Evolutionary conservation across 35 echinoderm and acorn worm genomes (phyloP), one percentile per base, ranked within the genome.

Genomic region (Holothuria glaberrima): DNA sequence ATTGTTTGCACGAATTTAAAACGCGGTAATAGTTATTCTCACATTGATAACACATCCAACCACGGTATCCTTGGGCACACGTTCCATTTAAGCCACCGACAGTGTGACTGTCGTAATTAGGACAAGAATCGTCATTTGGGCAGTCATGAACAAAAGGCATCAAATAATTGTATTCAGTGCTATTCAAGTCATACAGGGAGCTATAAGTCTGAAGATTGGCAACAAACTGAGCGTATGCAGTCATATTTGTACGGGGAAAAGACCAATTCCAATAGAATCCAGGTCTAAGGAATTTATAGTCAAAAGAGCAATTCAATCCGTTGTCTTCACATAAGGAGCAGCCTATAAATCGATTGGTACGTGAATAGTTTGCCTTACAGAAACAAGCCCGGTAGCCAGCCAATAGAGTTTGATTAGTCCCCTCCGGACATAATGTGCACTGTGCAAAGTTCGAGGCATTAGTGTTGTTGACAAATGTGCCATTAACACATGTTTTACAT

Each of bases 1-100:
- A 91, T 34, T 68, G 54, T 1, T 68, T 25, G 31, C 89, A 91
- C 5, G 27, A 35, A 17, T 83, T 79, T 48, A 91, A 69, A 32
- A 60, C 64, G 22, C 75, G 68, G 30, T 91, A 91, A 41, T 54
- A 83, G 7, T n/a, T 34, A 4, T 46, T 56, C 2, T 19, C 10
- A 82, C 89, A 91, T 34, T 62, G 34, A 30, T 75, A 70, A 48
- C 89, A 91, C 58, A 91, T 7, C 89, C 89, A 91, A 6, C 89
- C 89, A 13, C 34, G 32, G 46, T 91, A 83, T n/a, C 89, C 89
- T 9, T 52, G 22, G 10, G 59, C 63, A 70, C 89, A 91, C 12
- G 54, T 58, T 9, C 80, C 80, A 19, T 9, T 20, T 59, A 84
- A 22, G 12, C 9, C 80, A 2, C 12, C 80, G 14, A 19, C 12